phyloP scores from a whole-genome alignment of 2,113 vertebrate genomes.

The Tyto alba region DNA sequence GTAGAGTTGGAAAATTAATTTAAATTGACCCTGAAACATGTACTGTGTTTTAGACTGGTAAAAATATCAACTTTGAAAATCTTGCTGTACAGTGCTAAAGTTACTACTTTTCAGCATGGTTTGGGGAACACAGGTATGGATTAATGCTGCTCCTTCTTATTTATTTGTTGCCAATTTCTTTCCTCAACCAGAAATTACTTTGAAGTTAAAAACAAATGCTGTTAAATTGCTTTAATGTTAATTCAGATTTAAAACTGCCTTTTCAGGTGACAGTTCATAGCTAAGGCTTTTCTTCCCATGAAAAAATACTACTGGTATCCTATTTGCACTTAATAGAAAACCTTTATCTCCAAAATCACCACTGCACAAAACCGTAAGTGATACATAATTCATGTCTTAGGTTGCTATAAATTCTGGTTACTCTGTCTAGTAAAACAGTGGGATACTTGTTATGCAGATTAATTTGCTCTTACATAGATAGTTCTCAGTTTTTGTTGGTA shows the following conservation, averaged over 20 bases:
- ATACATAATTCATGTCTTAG: not conserved
- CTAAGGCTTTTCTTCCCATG: not conserved
- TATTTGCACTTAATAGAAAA: not conserved
- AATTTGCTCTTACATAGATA: not conserved
- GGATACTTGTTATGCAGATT: not conserved
- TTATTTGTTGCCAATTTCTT: not conserved
- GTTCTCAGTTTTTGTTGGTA: not conserved
- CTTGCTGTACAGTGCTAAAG: not conserved
- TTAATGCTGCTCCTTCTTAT: not conserved
- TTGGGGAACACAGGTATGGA: not conserved
- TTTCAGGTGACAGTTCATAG: not conserved
- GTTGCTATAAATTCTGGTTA: not conserved
- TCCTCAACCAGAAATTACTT: not conserved
- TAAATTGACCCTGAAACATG: not conserved
- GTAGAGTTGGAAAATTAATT: not conserved
- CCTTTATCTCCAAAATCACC: not conserved
- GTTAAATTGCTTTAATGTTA: not conserved
- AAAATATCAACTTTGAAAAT: not conserved
- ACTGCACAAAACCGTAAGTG: not conserved
- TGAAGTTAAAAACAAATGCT: not conserved
- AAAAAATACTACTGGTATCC: not conserved
- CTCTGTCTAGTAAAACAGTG: not conserved
- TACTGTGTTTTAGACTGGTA: not conserved
- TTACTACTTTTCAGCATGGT: not conserved
- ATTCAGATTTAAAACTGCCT: not conserved